These are phyloP conservation scores for Cetonia aurata DNA, from an alignment of 2,888 invertebrate genomes.

Conservation along the genomic window DNA sequence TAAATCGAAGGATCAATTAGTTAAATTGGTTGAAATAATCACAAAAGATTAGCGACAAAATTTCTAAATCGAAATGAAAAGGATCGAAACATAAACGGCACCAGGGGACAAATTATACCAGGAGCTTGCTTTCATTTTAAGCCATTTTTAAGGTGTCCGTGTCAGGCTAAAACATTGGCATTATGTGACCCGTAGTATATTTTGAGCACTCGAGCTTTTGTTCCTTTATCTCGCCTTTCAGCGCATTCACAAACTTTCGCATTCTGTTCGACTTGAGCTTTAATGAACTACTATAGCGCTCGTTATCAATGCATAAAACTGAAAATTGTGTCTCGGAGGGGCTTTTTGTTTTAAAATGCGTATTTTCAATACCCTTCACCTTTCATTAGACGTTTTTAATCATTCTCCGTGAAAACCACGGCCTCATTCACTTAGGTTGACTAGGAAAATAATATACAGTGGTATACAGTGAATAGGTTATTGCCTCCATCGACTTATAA, in stretches of 20 bases:
- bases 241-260: slow-evolving; percentile 64
- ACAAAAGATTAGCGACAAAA: not conserved
- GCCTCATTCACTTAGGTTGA: slow-evolving; percentile 33
- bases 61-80: slow-evolving; percentile 10
- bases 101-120: slow-evolving; percentile 27
- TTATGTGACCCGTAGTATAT: slow-evolving; percentile 62
- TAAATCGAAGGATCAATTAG: not conserved
- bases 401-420: slow-evolving; percentile 44
- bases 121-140: slow-evolving; percentile 36
- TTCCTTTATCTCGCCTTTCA: slow-evolving; percentile 68
- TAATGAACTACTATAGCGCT: slow-evolving; percentile 64
- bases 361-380: slow-evolving; percentile 52
- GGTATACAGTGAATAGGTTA: slow-evolving; percentile 19
- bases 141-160: slow-evolving; percentile 44
- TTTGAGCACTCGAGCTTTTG: slow-evolving; percentile 63
- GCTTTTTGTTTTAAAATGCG: slow-evolving; percentile 53
- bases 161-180: slow-evolving; percentile 52
- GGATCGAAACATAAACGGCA: slow-evolving; percentile 5
- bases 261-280: slow-evolving; percentile 62
- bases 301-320: slow-evolving; percentile 64
- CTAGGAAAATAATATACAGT: slow-evolving; percentile 36
- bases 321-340: slow-evolving; percentile 60
- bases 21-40: not conserved
- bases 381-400: slow-evolving; percentile 48
- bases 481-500: slow-evolving; percentile 32